Conservation (phyloP, 2,113 vertebrate genomes). For the Felis catus region F.catus_Fca126_mat1.0 CM031418.1:110018501-110019000, state of each 20-base stretch:
- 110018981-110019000: background rate
- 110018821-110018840: background rate
- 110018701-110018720: background rate
- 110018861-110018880: background rate
- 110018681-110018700: background rate
- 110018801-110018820: background rate
- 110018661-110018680: background rate
- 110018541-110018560: background rate
- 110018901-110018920: background rate
- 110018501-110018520: background rate
- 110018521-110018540: background rate
- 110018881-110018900: background rate
- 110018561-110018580: background rate
- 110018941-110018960: no score
- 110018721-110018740: background rate
- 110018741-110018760: background rate
- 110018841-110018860: background rate
- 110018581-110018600: background rate
- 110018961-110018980: background rate
- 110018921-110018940: background rate
- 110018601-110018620: background rate
- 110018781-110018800: background rate
- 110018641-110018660: background rate
- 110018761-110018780: background rate
- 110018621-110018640: background rate